phyloP scores from a whole-genome alignment of 2,888 invertebrate genomes.

The Himalopsyche tibetana region DNA sequence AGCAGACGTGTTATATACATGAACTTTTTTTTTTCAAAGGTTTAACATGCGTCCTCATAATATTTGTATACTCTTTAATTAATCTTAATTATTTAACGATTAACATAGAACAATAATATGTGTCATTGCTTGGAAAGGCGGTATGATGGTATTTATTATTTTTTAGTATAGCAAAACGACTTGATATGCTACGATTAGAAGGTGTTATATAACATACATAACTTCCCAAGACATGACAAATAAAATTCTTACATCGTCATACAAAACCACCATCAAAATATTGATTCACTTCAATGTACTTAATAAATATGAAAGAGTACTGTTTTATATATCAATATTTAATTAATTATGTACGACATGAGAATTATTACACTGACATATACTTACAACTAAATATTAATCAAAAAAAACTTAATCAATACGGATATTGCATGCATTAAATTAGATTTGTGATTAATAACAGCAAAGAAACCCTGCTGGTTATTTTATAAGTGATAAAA shows the following conservation, averaged over 20 bases:
- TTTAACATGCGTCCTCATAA: background rate
- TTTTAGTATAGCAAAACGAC: too few species aligned
- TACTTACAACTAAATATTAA: background rate
- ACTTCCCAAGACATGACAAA: background rate
- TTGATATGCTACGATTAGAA: too few species aligned
- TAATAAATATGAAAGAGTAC: background rate
- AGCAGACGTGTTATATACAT: conserved; percentile 3
- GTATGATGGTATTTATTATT: too few species aligned
- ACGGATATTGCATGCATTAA: conserved; percentile 48
- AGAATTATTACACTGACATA: conserved; percentile 49
- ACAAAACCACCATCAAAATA: conserved; percentile 46
- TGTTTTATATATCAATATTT: background rate
- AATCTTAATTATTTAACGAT: background rate
- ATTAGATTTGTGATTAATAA: conserved; percentile 17
- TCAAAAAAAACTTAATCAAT: conserved; percentile 48
- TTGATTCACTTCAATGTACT: background rate
- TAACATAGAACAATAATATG: background rate
- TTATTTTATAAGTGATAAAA: conserved; percentile 13
- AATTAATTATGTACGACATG: conserved; percentile 53
- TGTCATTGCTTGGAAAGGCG: background rate
- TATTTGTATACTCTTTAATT: background rate
- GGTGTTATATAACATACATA: background rate
- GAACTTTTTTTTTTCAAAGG: background rate
- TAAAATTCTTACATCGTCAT: background rate
- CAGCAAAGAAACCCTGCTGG: conserved; percentile 41